phyloP scores from a whole-genome alignment of 2,888 invertebrate species.

The Eupithecia abbreviata region DNA sequence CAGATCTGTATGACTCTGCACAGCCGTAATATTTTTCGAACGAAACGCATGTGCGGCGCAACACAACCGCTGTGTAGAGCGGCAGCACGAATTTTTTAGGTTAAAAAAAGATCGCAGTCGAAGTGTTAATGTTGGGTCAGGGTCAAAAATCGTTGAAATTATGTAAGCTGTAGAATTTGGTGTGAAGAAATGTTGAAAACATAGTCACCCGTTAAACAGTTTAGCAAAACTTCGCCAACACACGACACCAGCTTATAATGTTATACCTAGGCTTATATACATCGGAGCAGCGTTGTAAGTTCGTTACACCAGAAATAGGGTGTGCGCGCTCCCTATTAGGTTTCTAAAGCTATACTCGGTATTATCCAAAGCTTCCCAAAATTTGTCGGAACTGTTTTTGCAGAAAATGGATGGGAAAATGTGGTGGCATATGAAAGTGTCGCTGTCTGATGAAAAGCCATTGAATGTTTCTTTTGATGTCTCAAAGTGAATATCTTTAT shows the following conservation, averaged over 20 bases:
- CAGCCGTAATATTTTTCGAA: no score
- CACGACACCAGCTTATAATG: slow-evolving; percentile 30
- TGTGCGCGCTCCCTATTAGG: slow-evolving; percentile 32
- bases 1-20: no score
- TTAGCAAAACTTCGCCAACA: slow-evolving; percentile 24
- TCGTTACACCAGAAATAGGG: slow-evolving; percentile 39
- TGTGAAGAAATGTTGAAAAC: neutral
- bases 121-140: neutral
- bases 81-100: no score
- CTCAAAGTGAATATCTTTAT: neutral
- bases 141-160: neutral
- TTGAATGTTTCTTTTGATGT: slow-evolving; percentile 8
- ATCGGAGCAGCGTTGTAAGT: slow-evolving; percentile 32
- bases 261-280: slow-evolving; percentile 9
- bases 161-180: neutral
- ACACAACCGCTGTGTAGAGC: no score
- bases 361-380: slow-evolving; percentile 35
- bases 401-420: slow-evolving; percentile 30
- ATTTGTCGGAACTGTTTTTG: slow-evolving; percentile 27
- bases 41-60: no score
- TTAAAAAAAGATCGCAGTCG: no score
- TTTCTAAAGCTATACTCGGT: slow-evolving; percentile 37
- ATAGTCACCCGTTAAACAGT: slow-evolving; percentile 6
- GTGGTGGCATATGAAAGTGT: slow-evolving; percentile 9
- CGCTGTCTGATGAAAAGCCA: neutral